Evolutionary conservation across 2,888 invertebrate genomes (phyloP).

Genomic region (Lepidochrysops patricia): DNA sequence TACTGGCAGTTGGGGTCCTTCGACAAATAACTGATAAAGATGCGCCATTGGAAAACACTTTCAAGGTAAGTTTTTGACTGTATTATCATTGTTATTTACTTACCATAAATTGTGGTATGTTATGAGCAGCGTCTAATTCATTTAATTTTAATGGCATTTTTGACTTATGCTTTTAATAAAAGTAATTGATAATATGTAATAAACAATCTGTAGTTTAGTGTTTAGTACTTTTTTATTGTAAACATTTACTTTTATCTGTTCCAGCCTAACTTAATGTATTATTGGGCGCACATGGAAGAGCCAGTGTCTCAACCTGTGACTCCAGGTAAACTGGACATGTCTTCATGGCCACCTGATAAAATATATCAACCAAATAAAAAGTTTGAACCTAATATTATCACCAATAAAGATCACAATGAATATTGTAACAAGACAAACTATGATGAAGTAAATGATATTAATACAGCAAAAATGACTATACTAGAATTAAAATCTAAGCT

Average conservation of each 20-base stretch:
- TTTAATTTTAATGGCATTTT: too few relatives aligned
- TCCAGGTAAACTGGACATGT: conserved; percentile 82
- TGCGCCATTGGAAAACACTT: conserved; percentile 77
- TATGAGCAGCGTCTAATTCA: too few relatives aligned
- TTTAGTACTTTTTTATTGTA: not conserved
- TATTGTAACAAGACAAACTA: conserved; percentile 47
- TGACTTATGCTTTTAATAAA: too few relatives aligned
- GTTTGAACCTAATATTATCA: conserved; percentile 34
- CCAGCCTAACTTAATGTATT: conserved; percentile 92
- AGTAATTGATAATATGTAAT: too few relatives aligned
- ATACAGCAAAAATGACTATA: conserved; percentile 54
- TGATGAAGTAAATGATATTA: conserved; percentile 54
- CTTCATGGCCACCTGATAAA: conserved; percentile 81
- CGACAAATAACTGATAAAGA: conserved; percentile 85
- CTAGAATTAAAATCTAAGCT: conserved; percentile 50
- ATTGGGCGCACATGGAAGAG: conserved; percentile 88
- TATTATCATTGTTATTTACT: too few relatives aligned
- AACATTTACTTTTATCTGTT: conserved; percentile 30
- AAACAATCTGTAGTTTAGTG: too few relatives aligned
- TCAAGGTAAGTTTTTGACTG: conserved; percentile 74
- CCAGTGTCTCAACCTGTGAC: conserved; percentile 79
- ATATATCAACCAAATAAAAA: conserved; percentile 34
- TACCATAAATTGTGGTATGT: too few relatives aligned
- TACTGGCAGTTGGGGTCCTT: conserved; percentile 89
- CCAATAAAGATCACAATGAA: conserved; percentile 37